Conservation (phyloP, 1,140 invertebrate genomes). For the Nasonia vitripennis region DNA sequence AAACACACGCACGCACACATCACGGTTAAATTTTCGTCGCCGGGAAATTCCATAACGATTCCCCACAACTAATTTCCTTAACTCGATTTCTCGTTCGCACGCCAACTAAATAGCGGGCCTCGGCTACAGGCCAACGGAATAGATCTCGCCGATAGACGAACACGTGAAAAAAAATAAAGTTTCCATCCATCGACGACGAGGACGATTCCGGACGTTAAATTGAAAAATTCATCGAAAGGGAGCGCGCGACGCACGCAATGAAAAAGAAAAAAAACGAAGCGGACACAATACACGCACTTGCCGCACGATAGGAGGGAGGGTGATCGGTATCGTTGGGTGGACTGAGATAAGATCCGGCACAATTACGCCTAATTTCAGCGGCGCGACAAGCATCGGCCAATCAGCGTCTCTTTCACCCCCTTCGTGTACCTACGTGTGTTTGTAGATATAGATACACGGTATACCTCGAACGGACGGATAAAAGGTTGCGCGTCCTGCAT, state of each 20-base stretch:
- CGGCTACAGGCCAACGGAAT: not conserved
- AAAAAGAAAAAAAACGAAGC: not conserved
- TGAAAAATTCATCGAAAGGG: slow-evolving; percentile 30
- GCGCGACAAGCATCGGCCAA: slow-evolving; percentile 51
- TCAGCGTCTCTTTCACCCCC: slow-evolving; percentile 6
- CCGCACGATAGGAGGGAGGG: not conserved
- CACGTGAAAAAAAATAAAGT: slow-evolving; percentile 1
- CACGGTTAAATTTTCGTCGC: too few species aligned
- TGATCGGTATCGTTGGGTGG: slow-evolving; percentile 39
- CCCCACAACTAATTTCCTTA: slow-evolving; percentile 36
- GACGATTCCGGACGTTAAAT: slow-evolving; percentile 30
- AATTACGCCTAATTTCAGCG: slow-evolving; percentile 70
- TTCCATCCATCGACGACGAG: not conserved
- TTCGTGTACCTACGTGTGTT: not conserved
- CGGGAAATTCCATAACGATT: slow-evolving; percentile 54
- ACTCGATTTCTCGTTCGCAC: slow-evolving; percentile 39
- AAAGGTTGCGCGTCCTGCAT: slow-evolving; percentile 47
- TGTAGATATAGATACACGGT: not conserved
- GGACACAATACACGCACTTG: slow-evolving; percentile 47
- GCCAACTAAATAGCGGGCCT: not conserved
- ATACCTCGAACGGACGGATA: not conserved
- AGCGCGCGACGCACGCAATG: slow-evolving; percentile 32
- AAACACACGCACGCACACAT: too few species aligned
- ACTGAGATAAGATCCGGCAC: slow-evolving; percentile 67
- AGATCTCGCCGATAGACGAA: not conserved